These are phyloP conservation scores for Bombylius discolor DNA, from an alignment of 2,888 invertebrate species.

Conservation along the genomic window DNA sequence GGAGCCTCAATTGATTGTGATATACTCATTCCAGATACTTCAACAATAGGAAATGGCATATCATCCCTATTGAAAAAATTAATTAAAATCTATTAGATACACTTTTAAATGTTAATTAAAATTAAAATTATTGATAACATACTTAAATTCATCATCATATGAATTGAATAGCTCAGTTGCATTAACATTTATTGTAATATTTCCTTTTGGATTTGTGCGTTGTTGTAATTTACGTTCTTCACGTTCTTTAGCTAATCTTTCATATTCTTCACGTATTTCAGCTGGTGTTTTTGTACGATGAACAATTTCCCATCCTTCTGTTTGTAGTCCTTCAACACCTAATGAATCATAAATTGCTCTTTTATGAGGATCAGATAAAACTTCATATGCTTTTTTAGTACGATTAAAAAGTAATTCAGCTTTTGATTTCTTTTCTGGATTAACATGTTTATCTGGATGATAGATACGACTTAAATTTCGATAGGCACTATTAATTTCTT, in stretches of 20 bases:
- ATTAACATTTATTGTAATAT: conserved; percentile 74
- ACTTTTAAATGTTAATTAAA: conserved; percentile 7
- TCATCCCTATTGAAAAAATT: conserved; percentile 29
- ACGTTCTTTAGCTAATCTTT: conserved; percentile 67
- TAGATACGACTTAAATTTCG: conserved; percentile 81
- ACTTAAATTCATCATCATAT: conserved; percentile 61
- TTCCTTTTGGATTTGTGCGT: conserved; percentile 83
- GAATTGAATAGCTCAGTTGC: conserved; percentile 84
- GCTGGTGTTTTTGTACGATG: conserved; percentile 83
- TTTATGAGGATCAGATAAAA: conserved; percentile 82
- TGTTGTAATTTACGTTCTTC: conserved; percentile 81
- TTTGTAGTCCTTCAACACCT: conserved; percentile 82
- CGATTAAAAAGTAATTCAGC: conserved; percentile 88
- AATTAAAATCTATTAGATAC: conserved; percentile 24
- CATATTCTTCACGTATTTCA: conserved; percentile 95
- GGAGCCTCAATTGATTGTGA: conserved; percentile 90
- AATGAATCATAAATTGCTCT: conserved; percentile 85
- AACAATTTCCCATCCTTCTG: conserved; percentile 92
- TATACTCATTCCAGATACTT: conserved; percentile 87
- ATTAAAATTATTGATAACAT: conserved; percentile 13
- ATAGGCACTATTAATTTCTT: conserved; percentile 90
- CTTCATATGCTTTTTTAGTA: conserved; percentile 89
- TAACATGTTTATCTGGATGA: conserved; percentile 93
- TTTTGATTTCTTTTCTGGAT: conserved; percentile 68
- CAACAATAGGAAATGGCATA: conserved; percentile 54